Evolutionary conservation across 2,797 vertebrate genomes (phyloP).

Genomic region (Spinibarbus caldwelli): DNA sequence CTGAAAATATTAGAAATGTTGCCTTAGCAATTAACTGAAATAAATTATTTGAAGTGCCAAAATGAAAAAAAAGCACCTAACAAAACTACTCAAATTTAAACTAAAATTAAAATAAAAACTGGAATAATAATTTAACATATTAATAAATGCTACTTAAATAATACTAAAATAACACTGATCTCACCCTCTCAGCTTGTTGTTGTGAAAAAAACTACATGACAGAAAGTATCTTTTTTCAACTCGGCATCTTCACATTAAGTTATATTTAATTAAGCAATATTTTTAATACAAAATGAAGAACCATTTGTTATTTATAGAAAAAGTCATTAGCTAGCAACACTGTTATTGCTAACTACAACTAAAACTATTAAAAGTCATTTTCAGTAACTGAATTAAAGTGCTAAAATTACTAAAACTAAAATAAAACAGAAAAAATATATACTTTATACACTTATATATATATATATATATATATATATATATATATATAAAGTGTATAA

Average conservation of each 20-base stretch:
- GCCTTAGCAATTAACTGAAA: background rate
- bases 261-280: background rate
- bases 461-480: too few species aligned
- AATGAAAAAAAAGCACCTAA: background rate
- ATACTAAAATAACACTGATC: background rate
- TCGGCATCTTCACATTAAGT: background rate
- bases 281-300: background rate
- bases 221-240: background rate
- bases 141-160: background rate
- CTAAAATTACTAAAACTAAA: background rate
- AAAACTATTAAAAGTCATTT: background rate
- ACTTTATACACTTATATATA: too few species aligned
- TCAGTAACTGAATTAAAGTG: background rate
- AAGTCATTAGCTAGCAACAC: background rate
- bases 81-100: background rate
- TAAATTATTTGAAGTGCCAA: background rate
- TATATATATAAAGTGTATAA: too few species aligned
- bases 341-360: background rate
- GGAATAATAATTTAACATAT: background rate
- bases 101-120: background rate
- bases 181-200: background rate
- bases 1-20: background rate
- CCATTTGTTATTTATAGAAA: background rate
- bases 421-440: background rate
- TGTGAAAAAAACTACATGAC: too few species aligned